These are phyloP conservation scores for Rachycentron canadum DNA, from an alignment of 2,797 vertebrate species.

Conservation along the genomic window DNA sequence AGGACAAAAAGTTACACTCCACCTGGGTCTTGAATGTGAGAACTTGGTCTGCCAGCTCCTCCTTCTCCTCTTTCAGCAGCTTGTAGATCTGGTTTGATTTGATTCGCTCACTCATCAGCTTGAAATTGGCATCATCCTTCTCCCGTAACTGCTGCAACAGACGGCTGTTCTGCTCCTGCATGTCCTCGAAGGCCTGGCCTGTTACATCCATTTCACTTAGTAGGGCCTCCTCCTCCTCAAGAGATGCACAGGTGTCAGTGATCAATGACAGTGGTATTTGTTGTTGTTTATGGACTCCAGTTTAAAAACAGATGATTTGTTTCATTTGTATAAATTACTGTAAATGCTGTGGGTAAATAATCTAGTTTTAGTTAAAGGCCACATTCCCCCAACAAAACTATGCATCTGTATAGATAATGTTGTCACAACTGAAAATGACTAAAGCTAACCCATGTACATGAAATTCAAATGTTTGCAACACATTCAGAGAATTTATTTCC, in stretches of 20 bases:
- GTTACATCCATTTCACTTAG: constrained; percentile 96
- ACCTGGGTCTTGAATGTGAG: constrained; percentile 95
- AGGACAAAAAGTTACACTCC: neutral
- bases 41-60: constrained; percentile 94
- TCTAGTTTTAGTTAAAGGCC: neutral
- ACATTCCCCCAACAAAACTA: neutral
- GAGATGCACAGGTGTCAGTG: constrained; percentile 41
- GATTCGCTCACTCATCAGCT: constrained; percentile 95
- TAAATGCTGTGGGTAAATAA: neutral
- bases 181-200: constrained; percentile 95
- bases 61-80: constrained; percentile 94
- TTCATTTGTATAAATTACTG: neutral
- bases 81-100: constrained; percentile 98
- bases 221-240: constrained; percentile 92
- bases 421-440: neutral
- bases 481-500: neutral
- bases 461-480: constrained; percentile 4
- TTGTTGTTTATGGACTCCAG: neutral
- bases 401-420: neutral
- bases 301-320: constrained; percentile 8
- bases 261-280: constrained; percentile 31
- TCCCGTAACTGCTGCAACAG: constrained; percentile 93
- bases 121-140: constrained; percentile 96
- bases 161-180: constrained; percentile 96
- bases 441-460: neutral